phyloP scores from a whole-genome alignment of 2,888 invertebrate species.

The Malachius bipustulatus region DNA sequence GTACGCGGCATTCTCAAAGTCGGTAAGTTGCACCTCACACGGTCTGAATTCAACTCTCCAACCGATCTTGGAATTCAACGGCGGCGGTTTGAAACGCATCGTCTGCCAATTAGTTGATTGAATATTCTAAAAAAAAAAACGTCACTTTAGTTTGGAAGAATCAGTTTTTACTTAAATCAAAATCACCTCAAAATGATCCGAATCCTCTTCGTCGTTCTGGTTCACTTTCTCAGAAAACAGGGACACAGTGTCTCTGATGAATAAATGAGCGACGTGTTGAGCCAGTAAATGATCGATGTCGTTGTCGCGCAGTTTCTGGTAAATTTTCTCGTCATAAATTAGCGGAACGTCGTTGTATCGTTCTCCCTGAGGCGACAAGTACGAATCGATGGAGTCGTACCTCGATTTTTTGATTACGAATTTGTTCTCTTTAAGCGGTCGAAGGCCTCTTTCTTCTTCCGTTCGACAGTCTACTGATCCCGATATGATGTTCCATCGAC shows the following conservation, averaged over 20 bases:
- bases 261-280: slow-evolving; percentile 93
- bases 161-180: not conserved
- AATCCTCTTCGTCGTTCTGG: slow-evolving; percentile 86
- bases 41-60: slow-evolving; percentile 99
- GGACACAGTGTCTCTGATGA: slow-evolving; percentile 93
- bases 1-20: slow-evolving; percentile 98
- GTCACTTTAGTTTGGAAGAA: not conserved
- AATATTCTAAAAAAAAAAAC: slow-evolving; percentile 62
- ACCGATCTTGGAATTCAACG: slow-evolving; percentile 89
- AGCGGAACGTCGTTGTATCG: slow-evolving; percentile 92
- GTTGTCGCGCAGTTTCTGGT: slow-evolving; percentile 68
- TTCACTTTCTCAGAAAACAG: slow-evolving; percentile 89
- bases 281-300: slow-evolving; percentile 90
- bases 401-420: slow-evolving; percentile 86
- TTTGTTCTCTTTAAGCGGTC: slow-evolving; percentile 58
- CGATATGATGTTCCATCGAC: slow-evolving; percentile 95
- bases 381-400: slow-evolving; percentile 96
- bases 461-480: slow-evolving; percentile 94
- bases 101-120: slow-evolving; percentile 99
- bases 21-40: slow-evolving; percentile 95
- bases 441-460: slow-evolving; percentile 76
- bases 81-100: slow-evolving; percentile 97
- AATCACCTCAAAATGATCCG: slow-evolving; percentile 93
- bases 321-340: slow-evolving; percentile 73
- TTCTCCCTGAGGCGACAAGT: slow-evolving; percentile 79